phyloP scores from a whole-genome alignment of 2,113 vertebrate genomes.

The Eublepharis macularius region DNA sequence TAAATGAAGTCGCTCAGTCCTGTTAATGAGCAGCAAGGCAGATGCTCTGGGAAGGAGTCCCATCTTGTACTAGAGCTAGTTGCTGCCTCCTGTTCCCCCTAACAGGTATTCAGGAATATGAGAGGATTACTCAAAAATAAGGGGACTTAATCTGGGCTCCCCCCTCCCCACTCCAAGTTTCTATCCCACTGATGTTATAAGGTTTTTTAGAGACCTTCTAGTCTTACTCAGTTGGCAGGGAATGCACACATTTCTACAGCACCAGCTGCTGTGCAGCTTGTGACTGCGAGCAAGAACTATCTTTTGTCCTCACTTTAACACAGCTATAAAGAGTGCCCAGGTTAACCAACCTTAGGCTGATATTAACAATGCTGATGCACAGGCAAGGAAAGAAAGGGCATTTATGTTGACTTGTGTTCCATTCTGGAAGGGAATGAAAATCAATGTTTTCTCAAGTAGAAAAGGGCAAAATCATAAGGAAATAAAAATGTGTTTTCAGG shows the following conservation, averaged over 20 bases:
- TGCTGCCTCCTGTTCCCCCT: background rate
- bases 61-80: too few relatives aligned
- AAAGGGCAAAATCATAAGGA: constrained; percentile 22
- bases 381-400: constrained; percentile 43
- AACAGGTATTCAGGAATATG: background rate
- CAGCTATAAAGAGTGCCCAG: constrained; percentile 24
- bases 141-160: background rate
- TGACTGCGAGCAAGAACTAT: background rate
- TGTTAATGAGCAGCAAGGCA: background rate
- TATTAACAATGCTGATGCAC: constrained; percentile 40
- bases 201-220: background rate
- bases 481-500: constrained; percentile 29
- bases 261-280: background rate
- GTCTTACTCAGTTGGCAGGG: background rate
- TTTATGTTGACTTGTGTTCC: constrained; percentile 7
- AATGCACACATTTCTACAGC: background rate
- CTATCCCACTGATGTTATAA: background rate
- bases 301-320: constrained; percentile 16
- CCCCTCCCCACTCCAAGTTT: background rate
- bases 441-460: constrained; percentile 30
- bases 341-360: constrained; percentile 5
- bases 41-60: too few relatives aligned
- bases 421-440: constrained; percentile 12
- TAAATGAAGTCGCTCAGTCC: background rate
- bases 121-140: background rate